Evolutionary conservation across 1,140 invertebrate genomes (phyloP).

Genomic region (Eumaeus atala): DNA sequence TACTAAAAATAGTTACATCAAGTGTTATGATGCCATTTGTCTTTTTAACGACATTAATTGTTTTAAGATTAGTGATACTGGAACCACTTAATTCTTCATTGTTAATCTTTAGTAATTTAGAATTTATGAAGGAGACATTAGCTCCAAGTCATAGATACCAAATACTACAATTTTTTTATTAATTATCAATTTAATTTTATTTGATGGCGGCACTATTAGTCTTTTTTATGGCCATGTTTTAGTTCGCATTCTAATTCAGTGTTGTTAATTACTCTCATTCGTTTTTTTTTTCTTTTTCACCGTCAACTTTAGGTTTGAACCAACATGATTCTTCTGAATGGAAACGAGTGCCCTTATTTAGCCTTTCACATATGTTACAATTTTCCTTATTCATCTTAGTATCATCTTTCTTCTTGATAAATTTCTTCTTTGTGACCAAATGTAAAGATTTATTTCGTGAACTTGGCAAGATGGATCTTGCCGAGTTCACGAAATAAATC

Average conservation of each 20-base stretch:
- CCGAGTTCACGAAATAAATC: constrained; percentile 32
- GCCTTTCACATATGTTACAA: constrained; percentile 35
- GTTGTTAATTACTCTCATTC: constrained; percentile 32
- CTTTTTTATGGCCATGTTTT: constrained; percentile 37
- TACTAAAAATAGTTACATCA: too few species aligned
- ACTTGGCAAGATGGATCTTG: too few species aligned
- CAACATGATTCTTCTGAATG: constrained; percentile 36
- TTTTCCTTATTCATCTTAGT: too few species aligned
- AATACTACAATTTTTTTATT: constrained; percentile 31
- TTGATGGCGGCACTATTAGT: constrained; percentile 45
- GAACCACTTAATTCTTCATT: constrained; percentile 21
- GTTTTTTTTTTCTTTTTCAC: constrained; percentile 18
- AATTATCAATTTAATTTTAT: constrained; percentile 37
- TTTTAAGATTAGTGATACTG: constrained; percentile 29
- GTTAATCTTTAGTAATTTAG: constrained; percentile 33
- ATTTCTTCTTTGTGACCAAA: constrained; percentile 27
- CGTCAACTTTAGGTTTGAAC: constrained; percentile 27
- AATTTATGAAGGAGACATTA: constrained; percentile 39
- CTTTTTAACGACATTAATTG: constrained; percentile 37
- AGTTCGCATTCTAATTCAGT: constrained; percentile 28
- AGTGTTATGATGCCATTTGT: too few species aligned
- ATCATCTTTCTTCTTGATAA: constrained; percentile 13
- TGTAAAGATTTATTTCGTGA: constrained; percentile 33
- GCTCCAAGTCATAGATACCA: constrained; percentile 41
- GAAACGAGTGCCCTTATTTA: constrained; percentile 30